Base-by-base conservation (phyloP, 2,113 vertebrate species). In the Galemys pyrenaicus region DNA sequence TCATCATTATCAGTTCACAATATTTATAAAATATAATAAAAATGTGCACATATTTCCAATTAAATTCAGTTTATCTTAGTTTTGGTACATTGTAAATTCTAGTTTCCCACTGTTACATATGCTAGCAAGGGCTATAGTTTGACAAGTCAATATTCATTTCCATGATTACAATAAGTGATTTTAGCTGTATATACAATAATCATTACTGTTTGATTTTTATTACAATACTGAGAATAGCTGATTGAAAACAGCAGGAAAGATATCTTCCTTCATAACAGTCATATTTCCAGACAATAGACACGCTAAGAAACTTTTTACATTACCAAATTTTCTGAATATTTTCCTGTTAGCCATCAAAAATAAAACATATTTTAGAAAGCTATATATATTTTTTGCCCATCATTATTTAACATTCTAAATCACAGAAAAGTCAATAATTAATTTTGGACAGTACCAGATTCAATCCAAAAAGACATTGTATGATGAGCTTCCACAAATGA, bases 171-270 rank as follows among this genome's bases (percentile, higher is more conserved):
- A 79, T 67, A 28, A 83, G 30, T 11, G 1, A 15, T 62, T 92
- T 91, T 91, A 67, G 94, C 71, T 92, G 64, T 89, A 44, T 56
- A 91, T n/a, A 86, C 92, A 83, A 39, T 17, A 83, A 71, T 77
- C 70, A 68, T 83, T 96, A 35, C 49, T 86, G 73, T 88, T 64
- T 95, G 54, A 78, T 79, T 95, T 94, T 95, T 90, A 60, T 91
- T 82, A 75, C 30, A 64, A 83, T 41, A 46, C 49, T 62, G 26
- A 75, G 26, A 88, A 49, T 1, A 74, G 35, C n/a, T 91, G 68
- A 94, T 89, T 94, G 49, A 87, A 96, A 95, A 97, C 70, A 91
- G 84, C 51, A 71, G 56, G 73, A n/a, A 92, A 79, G 37, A 41
- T 87, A 41, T 89, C 41, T 74, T 62, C 28, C 73, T 87, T 1